These are phyloP conservation scores for Vespertilio murinus DNA, from an alignment of 2,797 vertebrate genomes.

Conservation along the genomic window DNA sequence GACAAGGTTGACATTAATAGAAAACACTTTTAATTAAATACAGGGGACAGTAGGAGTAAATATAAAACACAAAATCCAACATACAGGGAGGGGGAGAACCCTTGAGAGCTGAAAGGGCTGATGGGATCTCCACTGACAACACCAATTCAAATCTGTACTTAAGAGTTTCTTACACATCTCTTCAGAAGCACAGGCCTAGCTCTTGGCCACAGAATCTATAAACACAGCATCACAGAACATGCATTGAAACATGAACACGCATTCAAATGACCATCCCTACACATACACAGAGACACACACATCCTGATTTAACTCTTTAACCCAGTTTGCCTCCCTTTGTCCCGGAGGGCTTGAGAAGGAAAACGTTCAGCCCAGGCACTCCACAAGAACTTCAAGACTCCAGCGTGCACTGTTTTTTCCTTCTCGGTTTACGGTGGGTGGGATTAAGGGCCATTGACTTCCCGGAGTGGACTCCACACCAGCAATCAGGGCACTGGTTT, in stretches of 20 bases:
- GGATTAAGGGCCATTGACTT: neutral
- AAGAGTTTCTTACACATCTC: neutral
- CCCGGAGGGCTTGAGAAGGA: neutral
- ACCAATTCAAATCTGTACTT: neutral
- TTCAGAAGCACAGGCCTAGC: neutral
- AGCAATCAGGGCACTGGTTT: conserved; percentile 32
- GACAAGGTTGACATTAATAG: conserved; percentile 8
- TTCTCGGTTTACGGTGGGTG: neutral
- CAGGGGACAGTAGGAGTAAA: conserved; percentile 44
- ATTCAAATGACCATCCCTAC: neutral
- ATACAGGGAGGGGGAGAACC: neutral
- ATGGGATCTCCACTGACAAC: neutral
- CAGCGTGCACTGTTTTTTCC: neutral
- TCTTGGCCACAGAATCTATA: neutral
- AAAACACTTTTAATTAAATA: conserved; percentile 78
- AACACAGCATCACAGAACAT: neutral
- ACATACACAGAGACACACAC: too few species aligned
- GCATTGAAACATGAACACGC: neutral
- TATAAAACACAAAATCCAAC: conserved; percentile 61
- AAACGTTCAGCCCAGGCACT: neutral
- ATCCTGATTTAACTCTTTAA: neutral
- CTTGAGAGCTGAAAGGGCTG: neutral
- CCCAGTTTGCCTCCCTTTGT: neutral
- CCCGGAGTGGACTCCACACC: neutral
- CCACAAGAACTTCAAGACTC: neutral